phyloP scores from a whole-genome alignment of 2,888 invertebrate genomes.

The Ephialtes manifestator region DNA sequence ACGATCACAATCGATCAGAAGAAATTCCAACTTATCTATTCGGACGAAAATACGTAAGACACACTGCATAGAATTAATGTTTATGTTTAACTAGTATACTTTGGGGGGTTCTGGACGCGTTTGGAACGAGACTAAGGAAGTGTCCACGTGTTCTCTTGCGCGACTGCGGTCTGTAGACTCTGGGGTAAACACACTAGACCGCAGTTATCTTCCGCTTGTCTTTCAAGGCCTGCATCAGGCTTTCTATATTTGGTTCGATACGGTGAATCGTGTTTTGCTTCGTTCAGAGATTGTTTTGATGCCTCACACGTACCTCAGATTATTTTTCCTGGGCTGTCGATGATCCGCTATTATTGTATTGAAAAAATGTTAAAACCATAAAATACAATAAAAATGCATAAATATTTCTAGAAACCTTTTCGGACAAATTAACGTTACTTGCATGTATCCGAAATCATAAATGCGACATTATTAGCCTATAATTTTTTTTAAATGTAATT shows the following conservation, averaged over 20 bases:
- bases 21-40: not conserved
- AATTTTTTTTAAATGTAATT: not conserved
- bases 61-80: not conserved
- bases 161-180: not conserved
- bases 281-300: not conserved
- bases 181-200: not conserved
- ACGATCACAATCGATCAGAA: not conserved
- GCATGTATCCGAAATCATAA: no score
- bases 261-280: constrained; percentile 35
- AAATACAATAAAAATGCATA: not conserved
- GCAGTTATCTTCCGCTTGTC: not conserved
- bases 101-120: not conserved
- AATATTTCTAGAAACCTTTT: no score
- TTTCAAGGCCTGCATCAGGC: not conserved
- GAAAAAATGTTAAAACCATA: not conserved
- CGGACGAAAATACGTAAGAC: constrained; percentile 18
- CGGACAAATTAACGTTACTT: no score
- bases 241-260: constrained; percentile 41
- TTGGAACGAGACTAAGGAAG: constrained; percentile 11
- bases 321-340: not conserved
- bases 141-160: constrained; percentile 11
- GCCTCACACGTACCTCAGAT: not conserved
- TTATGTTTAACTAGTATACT: not conserved
- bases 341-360: not conserved
- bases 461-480: no score